Conservation (phyloP, 2,113 vertebrate species). For the Heptranchias perlo region DNA sequence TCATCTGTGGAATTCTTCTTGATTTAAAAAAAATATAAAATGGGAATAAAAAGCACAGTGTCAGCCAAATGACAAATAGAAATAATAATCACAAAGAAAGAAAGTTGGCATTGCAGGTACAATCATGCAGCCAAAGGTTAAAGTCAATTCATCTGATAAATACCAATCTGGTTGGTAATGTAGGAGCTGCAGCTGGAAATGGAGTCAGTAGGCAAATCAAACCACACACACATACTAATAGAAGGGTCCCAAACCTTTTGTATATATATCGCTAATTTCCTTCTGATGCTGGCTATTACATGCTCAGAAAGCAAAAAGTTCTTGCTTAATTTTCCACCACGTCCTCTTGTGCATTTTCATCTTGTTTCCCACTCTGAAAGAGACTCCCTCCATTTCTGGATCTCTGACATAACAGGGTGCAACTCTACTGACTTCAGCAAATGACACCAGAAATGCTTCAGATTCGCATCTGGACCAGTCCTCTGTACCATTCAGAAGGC, state of each 20-base stretch:
- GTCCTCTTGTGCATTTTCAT: not conserved
- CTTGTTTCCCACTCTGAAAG: not conserved
- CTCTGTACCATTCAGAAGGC: not conserved
- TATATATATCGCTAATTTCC: not conserved
- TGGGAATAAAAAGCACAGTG: not conserved
- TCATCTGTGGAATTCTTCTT: conserved; percentile 3
- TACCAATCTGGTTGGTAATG: not conserved
- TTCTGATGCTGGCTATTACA: not conserved
- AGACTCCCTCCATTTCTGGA: not conserved
- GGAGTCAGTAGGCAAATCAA: not conserved
- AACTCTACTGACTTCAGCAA: not conserved
- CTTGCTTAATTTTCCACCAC: not conserved
- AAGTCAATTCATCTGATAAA: conserved; percentile 4
- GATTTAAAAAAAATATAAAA: conserved; percentile 12
- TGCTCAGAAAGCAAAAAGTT: not conserved
- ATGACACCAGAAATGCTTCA: not conserved
- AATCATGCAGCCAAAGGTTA: not conserved
- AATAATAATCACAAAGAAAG: conserved; percentile 7
- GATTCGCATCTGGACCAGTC: not conserved
- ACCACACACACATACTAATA: not conserved
- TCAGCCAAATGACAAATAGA: not conserved
- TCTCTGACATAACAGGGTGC: not conserved
- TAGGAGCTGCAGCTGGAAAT: not conserved
- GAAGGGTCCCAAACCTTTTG: not conserved
- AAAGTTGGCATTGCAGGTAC: not conserved